Evolutionary conservation across 2,113 vertebrate species (phyloP).

Genomic region (Parus major): DNA sequence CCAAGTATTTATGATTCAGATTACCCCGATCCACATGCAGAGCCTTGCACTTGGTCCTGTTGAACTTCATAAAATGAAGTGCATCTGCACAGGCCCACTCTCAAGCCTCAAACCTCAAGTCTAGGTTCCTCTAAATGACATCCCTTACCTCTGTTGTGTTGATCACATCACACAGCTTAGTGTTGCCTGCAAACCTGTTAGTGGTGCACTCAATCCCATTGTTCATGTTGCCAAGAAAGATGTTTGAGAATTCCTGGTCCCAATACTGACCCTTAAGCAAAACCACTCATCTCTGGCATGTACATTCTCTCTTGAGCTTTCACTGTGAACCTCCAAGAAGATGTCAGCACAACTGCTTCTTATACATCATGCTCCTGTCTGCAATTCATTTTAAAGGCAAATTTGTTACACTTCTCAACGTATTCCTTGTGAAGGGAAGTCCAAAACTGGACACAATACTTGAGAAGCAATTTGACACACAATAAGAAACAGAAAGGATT

Average conservation of each 20-base stretch:
- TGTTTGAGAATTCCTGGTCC: neutral
- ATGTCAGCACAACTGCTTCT: neutral
- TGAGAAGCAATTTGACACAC: neutral
- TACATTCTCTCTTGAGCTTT: neutral
- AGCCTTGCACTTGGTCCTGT: neutral
- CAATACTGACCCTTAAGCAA: neutral
- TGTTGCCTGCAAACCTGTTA: neutral
- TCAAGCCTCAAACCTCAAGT: neutral
- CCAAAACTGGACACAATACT: neutral
- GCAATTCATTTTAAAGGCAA: neutral
- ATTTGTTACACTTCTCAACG: neutral
- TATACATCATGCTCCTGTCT: accelerated
- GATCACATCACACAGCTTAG: neutral
- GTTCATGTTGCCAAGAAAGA: neutral
- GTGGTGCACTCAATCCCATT: neutral
- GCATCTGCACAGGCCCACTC: neutral
- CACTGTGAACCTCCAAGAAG: neutral
- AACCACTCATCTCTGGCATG: neutral
- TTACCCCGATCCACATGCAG: accelerated
- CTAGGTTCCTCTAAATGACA: neutral
- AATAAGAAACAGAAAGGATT: neutral
- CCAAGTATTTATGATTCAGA: neutral
- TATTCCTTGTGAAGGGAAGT: neutral
- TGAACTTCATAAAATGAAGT: neutral
- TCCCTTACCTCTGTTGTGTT: accelerated